A percentile compares a stretch with the other conserved stretches of the same genome.
phyloP scores from a whole-genome alignment of 2,888 invertebrate genomes.

The Odontocerum albicorne region DNA sequence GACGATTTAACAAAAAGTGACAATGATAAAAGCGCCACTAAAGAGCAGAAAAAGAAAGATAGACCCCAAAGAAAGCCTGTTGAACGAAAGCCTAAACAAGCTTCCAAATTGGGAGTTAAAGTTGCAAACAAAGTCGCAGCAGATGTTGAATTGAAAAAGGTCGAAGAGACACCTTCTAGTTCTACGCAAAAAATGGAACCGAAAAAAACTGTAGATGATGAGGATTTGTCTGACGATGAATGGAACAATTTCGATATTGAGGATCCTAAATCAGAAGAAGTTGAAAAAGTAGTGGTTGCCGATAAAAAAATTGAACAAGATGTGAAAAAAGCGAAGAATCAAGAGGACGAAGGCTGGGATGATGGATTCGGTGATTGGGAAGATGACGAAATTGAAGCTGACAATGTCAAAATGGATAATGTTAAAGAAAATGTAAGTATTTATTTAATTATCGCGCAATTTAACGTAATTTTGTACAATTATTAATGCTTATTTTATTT shows the following conservation, averaged over 20 bases:
- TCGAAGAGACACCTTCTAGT: no score
- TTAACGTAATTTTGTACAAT: no score
- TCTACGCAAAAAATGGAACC: background rate
- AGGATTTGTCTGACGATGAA: slow-evolving; percentile 44
- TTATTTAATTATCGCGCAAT: no score
- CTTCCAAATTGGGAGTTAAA: slow-evolving; percentile 31
- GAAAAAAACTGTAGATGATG: slow-evolving; percentile 20
- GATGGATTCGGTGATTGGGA: slow-evolving; percentile 58
- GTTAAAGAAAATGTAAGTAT: no score
- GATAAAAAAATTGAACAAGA: background rate
- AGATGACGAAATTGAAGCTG: slow-evolving; percentile 35
- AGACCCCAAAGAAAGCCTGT: slow-evolving; percentile 16
- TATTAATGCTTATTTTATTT: no score
- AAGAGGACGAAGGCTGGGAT: slow-evolving; percentile 52
- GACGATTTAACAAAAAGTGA: slow-evolving; percentile 10
- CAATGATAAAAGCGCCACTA: background rate
- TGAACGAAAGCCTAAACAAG: slow-evolving; percentile 28
- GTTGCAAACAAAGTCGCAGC: slow-evolving; percentile 11
- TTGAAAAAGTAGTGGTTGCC: slow-evolving; percentile 18
- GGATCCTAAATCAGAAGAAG: slow-evolving; percentile 34
- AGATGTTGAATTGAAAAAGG: background rate
- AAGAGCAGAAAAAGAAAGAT: slow-evolving; percentile 22
- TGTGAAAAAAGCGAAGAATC: slow-evolving; percentile 39
- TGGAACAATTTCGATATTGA: slow-evolving; percentile 58
- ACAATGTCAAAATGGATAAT: no score